Conservation (phyloP, 1,140 invertebrate species). For the Nymphalis io region DNA sequence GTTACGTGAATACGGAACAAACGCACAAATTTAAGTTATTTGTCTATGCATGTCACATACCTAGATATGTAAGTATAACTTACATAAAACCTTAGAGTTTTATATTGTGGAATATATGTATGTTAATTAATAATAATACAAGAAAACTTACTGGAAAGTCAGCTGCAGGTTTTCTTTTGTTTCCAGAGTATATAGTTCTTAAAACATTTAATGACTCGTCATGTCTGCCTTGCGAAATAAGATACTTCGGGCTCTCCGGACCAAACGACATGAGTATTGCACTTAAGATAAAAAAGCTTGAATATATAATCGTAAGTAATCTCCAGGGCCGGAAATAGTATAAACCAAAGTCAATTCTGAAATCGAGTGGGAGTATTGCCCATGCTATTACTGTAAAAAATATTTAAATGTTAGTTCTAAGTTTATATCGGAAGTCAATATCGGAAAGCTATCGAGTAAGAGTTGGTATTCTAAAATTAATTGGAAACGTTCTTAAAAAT, state of each 20-base stretch:
- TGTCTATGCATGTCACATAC: too few species aligned
- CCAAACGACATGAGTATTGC: constrained; percentile 79
- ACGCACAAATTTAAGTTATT: too few species aligned
- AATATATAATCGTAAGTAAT: constrained; percentile 79
- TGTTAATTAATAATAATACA: too few species aligned
- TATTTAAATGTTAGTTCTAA: too few species aligned
- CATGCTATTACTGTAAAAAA: constrained; percentile 82
- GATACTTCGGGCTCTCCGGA: constrained; percentile 90
- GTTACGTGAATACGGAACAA: too few species aligned
- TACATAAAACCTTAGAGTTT: too few species aligned
- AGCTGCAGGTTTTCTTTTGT: constrained; percentile 77
- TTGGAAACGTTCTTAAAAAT: too few species aligned
- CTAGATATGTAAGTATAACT: too few species aligned
- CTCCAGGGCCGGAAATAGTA: constrained; percentile 84
- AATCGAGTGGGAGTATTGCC: constrained; percentile 82
- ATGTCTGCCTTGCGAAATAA: constrained; percentile 83
- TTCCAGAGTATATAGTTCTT: constrained; percentile 82
- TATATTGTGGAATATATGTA: too few species aligned
- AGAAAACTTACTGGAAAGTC: constrained; percentile 61
- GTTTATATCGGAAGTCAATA: too few species aligned
- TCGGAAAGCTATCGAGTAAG: too few species aligned
- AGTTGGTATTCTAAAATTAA: too few species aligned
- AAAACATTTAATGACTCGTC: constrained; percentile 83
- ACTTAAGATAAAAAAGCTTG: constrained; percentile 66
- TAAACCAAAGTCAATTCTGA: constrained; percentile 68